Evolutionary conservation across 2,797 vertebrate species (phyloP).

Genomic region (Lagorchestes hirsutus): DNA sequence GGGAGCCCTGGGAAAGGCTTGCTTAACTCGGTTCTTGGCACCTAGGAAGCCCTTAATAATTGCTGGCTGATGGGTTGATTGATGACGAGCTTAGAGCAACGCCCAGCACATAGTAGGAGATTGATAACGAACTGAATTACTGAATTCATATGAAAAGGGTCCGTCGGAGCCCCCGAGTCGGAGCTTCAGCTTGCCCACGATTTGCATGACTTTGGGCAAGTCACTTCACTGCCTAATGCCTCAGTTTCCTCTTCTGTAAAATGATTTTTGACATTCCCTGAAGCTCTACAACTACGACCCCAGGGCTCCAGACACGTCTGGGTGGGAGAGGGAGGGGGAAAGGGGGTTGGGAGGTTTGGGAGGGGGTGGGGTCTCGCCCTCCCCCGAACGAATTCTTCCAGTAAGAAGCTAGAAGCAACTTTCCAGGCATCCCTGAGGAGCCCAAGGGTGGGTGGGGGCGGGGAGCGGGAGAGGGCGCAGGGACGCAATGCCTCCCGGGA

Average conservation of each 20-base stretch:
- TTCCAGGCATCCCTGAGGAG: not conserved
- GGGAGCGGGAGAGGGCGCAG: not conserved
- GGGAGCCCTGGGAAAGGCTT: not conserved
- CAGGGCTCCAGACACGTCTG: no score
- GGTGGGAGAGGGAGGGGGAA: not conserved
- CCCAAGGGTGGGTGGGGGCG: not conserved
- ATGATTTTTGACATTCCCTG: not conserved
- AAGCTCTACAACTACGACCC: not conserved
- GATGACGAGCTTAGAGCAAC: not conserved
- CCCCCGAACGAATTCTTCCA: not conserved
- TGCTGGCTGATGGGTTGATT: not conserved
- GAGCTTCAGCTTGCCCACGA: not conserved
- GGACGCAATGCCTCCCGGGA: slow-evolving; percentile 32
- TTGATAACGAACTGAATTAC: not conserved
- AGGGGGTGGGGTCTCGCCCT: not conserved
- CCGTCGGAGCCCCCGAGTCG: not conserved
- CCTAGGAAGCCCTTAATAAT: not conserved
- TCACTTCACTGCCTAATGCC: not conserved
- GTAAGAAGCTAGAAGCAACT: not conserved
- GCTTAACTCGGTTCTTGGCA: not conserved
- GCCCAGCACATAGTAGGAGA: not conserved
- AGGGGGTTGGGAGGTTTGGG: no score
- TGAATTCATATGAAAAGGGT: not conserved
- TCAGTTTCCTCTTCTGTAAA: not conserved
- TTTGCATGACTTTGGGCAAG: not conserved